Conservation (phyloP, 2,113 vertebrate genomes). For the Hirundichthys speculiger region DNA sequence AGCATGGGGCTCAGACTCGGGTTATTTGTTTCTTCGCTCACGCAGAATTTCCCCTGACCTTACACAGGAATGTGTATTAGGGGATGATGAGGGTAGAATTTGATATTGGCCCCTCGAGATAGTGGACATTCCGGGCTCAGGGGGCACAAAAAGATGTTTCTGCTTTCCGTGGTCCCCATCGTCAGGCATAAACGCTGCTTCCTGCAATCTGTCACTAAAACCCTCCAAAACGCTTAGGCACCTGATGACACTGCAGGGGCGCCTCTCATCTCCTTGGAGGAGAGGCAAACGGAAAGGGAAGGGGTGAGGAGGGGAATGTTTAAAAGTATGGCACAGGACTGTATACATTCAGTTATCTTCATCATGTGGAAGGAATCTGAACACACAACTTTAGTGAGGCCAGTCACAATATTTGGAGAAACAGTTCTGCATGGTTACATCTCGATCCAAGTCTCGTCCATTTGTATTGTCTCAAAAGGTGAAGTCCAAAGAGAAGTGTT, state of each 20-base stretch:
- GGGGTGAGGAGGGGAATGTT: constrained; percentile 3
- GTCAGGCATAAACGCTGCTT: constrained; percentile 81
- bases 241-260: constrained; percentile 79
- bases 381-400: background rate
- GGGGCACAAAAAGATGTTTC: constrained; percentile 85
- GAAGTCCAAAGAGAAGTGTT: constrained; percentile 44
- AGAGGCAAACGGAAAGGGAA: constrained; percentile 29
- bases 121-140: constrained; percentile 82
- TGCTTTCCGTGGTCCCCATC: constrained; percentile 78
- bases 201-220: constrained; percentile 86
- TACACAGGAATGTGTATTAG: constrained; percentile 80
- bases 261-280: constrained; percentile 72
- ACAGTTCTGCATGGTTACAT: background rate
- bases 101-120: constrained; percentile 84
- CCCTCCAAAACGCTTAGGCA: constrained; percentile 79
- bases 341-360: constrained; percentile 10
- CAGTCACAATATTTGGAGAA: background rate
- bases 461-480: constrained; percentile 10
- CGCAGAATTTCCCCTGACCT: constrained; percentile 78
- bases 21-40: constrained; percentile 56
- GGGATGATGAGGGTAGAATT: constrained; percentile 81
- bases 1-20: constrained; percentile 20
- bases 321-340: constrained; percentile 9
- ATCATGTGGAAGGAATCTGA: background rate
- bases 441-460: background rate